Evolutionary conservation across 2,113 vertebrate species (phyloP), one percentile per base, ranked within the genome.

Genomic region (Pao palembangensis): DNA sequence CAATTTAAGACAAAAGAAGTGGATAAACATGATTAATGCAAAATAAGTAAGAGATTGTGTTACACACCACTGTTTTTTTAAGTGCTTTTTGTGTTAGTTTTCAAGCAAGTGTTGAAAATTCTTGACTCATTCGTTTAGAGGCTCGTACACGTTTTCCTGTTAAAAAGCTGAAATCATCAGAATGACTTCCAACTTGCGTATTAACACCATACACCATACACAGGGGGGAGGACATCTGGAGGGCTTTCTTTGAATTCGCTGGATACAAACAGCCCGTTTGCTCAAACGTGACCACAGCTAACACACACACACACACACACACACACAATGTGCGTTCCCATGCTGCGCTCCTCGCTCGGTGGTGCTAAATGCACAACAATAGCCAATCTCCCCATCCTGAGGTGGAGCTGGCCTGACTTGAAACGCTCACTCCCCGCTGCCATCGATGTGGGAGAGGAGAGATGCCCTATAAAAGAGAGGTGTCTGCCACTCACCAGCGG

Each of bases 381-480:
- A 74, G 75, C 76, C 80, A 85, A 81, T 66, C 82, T 75, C 73
- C 77, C 77, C 77, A 82, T 78, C 85, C 87, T 50, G 83, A 87
- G 83, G 85, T 82, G 82, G 80, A 82, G 83, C 55, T 53, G 81
- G 79, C 64, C 59, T 47, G 65, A 79, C 84, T 89, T 86, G 79
- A 90, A 88, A 86, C 80, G 34, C 64, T 61, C 51, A 1, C 71
- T 80, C 70, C 71, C 73, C 68, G 51, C 73, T 75, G 78, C 64
- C 57, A 20, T 69, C 77, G 78, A 77, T 81, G 83, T 80, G 82
- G 79, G 78, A 81, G 81, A 79, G 63, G 64, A 79, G 69, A 58
- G 79, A 70, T 73, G 73, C 71, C 76, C 75, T 73, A 79, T 85
- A 87, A 89, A 88, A 82, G 55, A 75, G 68, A 71, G 71, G 55